Conservation (phyloP, 2,113 vertebrate genomes). For the Empidonax traillii region DNA sequence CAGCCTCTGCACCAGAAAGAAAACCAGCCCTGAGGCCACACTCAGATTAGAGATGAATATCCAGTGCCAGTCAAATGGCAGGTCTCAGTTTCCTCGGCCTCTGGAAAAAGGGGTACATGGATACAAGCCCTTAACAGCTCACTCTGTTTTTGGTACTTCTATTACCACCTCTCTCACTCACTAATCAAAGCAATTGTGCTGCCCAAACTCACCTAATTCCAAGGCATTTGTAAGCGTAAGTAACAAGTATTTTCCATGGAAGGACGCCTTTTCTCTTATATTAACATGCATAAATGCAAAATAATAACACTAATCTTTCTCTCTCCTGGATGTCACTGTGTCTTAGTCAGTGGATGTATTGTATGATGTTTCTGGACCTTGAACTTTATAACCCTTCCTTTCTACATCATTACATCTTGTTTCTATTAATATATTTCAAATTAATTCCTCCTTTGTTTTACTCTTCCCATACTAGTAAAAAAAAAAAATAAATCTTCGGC, state of each 20-base stretch:
- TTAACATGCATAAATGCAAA: slow-evolving; percentile 35
- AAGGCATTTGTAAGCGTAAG: slow-evolving; percentile 20
- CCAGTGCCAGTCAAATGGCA: neutral
- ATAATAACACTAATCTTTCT: slow-evolving; percentile 65
- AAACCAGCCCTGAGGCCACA: neutral
- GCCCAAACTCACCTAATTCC: neutral
- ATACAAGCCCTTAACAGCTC: neutral
- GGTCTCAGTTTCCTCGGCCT: neutral
- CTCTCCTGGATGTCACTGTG: slow-evolving; percentile 67
- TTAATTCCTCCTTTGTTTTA: slow-evolving; percentile 63
- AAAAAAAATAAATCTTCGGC: slow-evolving; percentile 36
- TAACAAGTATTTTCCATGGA: slow-evolving; percentile 33
- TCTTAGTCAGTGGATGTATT: slow-evolving; percentile 67
- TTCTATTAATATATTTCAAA: slow-evolving; percentile 58
- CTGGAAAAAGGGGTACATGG: neutral
- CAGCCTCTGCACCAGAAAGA: neutral
- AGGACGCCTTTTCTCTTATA: slow-evolving; percentile 11
- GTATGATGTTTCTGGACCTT: slow-evolving; percentile 48
- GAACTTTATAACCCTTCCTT: slow-evolving; percentile 62
- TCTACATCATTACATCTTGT: slow-evolving; percentile 60
- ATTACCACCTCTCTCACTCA: neutral
- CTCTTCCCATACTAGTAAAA: slow-evolving; percentile 13
- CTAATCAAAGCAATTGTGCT: neutral
- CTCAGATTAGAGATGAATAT: neutral
- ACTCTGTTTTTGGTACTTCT: neutral